Conservation (phyloP, 2,888 invertebrate genomes). For the Spilarctia lutea region DNA sequence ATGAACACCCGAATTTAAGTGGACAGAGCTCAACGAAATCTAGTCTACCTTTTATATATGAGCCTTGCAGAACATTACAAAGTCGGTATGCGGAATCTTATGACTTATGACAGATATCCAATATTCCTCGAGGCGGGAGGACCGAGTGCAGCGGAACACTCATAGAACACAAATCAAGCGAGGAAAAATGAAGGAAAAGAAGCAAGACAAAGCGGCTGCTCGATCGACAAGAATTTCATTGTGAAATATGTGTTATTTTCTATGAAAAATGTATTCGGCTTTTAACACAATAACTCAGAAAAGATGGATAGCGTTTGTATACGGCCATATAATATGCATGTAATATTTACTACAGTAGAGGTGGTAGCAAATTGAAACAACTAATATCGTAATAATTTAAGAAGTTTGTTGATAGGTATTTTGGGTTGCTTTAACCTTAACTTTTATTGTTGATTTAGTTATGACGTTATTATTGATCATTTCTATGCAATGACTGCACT, state of each 20-base stretch:
- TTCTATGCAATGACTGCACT: no score
- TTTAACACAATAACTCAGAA: constrained; percentile 69
- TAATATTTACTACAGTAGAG: background rate
- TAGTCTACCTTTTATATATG: constrained; percentile 53
- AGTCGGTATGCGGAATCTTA: constrained; percentile 73
- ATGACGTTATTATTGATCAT: background rate
- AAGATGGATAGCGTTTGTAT: constrained; percentile 50
- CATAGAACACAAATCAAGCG: constrained; percentile 78
- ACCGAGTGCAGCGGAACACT: constrained; percentile 73
- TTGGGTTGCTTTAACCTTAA: background rate
- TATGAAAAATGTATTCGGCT: constrained; percentile 73
- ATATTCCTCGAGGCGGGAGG: constrained; percentile 70
- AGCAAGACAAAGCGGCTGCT: constrained; percentile 75
- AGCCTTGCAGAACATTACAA: constrained; percentile 67
- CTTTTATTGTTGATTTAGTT: background rate
- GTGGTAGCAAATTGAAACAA: background rate
- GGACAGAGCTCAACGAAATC: constrained; percentile 47
- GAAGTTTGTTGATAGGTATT: background rate
- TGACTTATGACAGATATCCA: constrained; percentile 81
- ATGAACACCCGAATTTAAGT: background rate
- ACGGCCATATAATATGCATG: constrained; percentile 19
- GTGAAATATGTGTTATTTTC: constrained; percentile 79
- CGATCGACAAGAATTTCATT: constrained; percentile 78
- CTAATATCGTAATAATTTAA: background rate
- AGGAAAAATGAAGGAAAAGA: constrained; percentile 70